phyloP scores from a whole-genome alignment of 2,797 vertebrate genomes.

The Tympanoctomys barrerae region DNA sequence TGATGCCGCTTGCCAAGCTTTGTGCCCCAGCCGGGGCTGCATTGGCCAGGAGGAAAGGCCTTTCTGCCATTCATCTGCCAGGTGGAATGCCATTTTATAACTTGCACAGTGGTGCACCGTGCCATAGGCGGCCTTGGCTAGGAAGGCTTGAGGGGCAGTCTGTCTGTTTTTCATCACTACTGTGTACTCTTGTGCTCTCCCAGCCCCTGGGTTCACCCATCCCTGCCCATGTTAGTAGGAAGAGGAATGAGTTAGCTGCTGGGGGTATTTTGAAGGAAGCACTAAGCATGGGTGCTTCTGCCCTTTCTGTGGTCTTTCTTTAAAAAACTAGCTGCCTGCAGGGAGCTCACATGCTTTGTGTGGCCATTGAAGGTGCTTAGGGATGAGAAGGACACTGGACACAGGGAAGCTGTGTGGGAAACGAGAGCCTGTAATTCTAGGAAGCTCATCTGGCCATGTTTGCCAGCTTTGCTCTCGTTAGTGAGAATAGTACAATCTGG shows the following conservation, averaged over 20 bases:
- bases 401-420: not conserved
- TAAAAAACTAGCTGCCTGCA: not conserved
- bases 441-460: not conserved
- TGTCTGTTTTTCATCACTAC: not conserved
- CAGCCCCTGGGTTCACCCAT: not conserved
- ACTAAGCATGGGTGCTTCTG: not conserved
- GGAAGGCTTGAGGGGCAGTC: not conserved
- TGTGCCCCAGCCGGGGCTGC: constrained; percentile 60
- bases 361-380: no score
- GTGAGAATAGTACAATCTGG: not conserved
- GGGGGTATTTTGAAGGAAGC: not conserved
- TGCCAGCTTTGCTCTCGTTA: constrained; percentile 9
- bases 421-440: not conserved
- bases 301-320: not conserved
- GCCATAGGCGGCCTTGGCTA: constrained; percentile 36
- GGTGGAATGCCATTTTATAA: constrained; percentile 58
- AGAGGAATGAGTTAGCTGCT: not conserved
- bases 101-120: constrained; percentile 48
- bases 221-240: not conserved
- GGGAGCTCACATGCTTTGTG: rapidly evolving
- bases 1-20: constrained; percentile 63
- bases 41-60: constrained; percentile 22
- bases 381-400: not conserved
- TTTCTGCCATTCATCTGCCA: constrained; percentile 60
- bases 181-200: not conserved